These are phyloP conservation scores for Aplysina aerophoba DNA, from an alignment of 37 sponge, comb jelly and placozoan species.

Conservation along the genomic window DNA sequence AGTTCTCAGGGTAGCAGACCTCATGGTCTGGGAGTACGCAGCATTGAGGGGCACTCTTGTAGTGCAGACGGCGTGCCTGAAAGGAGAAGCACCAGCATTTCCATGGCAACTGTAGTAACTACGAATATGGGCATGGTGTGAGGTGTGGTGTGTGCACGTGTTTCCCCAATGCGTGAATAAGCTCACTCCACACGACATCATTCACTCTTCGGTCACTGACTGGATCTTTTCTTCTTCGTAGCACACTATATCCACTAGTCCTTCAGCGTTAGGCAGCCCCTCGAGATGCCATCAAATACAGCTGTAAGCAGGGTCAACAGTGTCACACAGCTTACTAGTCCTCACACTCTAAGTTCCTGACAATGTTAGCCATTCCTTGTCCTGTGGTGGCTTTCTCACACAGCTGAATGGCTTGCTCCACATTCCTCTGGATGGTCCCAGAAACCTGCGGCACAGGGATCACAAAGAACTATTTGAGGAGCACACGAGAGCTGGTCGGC, in stretches of 20 bases:
- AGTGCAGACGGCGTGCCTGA: background rate
- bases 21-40: no score
- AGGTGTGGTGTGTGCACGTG: no score
- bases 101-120: no score
- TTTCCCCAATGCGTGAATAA: no score
- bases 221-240: conserved; percentile 5
- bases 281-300: no score
- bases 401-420: background rate
- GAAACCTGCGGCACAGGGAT: conserved; percentile 1
- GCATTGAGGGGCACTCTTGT: no score
- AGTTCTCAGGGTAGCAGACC: no score
- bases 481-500: no score
- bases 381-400: background rate
- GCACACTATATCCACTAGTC: conserved; percentile 20
- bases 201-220: background rate
- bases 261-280: background rate
- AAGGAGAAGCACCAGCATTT: no score
- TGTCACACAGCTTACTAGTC: background rate
- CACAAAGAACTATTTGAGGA: background rate
- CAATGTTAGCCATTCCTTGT: background rate
- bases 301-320: no score
- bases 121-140: no score
- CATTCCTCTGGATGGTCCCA: background rate
- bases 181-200: background rate
- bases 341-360: background rate